Conservation (phyloP, 2,797 vertebrate species). For the Spondyliosoma cantharus region DNA sequence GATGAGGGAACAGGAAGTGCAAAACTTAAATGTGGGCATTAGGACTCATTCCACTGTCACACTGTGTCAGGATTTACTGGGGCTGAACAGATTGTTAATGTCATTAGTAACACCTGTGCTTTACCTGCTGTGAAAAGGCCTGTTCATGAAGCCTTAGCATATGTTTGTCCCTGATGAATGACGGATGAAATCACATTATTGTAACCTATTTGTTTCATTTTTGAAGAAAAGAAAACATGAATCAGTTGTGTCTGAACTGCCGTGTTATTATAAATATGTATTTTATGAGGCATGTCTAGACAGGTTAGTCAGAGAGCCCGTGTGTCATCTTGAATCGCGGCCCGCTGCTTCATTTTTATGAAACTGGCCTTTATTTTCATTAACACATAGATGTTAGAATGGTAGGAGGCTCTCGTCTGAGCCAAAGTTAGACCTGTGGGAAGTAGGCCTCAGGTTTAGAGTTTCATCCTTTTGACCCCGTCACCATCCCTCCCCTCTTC, state of each 20-base stretch:
- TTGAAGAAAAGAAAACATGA: background rate
- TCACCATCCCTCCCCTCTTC: background rate
- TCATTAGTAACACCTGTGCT: background rate
- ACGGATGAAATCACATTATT: background rate
- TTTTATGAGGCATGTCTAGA: background rate
- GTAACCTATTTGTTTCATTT: background rate
- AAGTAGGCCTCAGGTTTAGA: constrained; percentile 43
- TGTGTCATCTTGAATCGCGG: background rate
- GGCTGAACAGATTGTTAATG: background rate
- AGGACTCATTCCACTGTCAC: background rate
- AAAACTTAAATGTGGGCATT: too few species aligned
- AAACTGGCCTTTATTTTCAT: constrained; percentile 2
- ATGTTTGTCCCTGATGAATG: background rate
- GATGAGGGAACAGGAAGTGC: too few species aligned
- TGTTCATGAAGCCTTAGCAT: background rate
- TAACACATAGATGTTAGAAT: constrained; percentile 1
- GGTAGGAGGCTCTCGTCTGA: constrained; percentile 2
- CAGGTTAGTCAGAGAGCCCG: background rate
- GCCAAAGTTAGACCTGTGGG: constrained; percentile 30
- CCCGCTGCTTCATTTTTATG: background rate
- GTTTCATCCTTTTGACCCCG: constrained; percentile 28
- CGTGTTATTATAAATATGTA: background rate
- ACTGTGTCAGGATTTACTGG: background rate
- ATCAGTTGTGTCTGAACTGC: background rate
- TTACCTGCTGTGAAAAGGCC: background rate